These are phyloP conservation scores for Tetramorium bicarinatum DNA, from an alignment of 2,888 invertebrate species.

Conservation along the genomic window DNA sequence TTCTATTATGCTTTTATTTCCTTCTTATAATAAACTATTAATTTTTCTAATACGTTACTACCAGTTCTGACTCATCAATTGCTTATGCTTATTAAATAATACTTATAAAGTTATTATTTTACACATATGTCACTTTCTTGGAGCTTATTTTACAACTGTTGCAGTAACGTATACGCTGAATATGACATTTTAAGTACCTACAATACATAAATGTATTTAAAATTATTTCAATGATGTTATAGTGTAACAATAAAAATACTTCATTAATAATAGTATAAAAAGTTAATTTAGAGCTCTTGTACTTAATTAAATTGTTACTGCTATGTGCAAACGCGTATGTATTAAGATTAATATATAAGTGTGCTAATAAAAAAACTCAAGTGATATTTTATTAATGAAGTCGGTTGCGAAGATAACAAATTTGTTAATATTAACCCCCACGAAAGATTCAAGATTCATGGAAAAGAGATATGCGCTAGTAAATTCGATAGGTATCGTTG, in stretches of 20 bases:
- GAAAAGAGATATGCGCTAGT: constrained; percentile 63
- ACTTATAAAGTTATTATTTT: background rate
- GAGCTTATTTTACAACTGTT: background rate
- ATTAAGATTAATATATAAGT: background rate
- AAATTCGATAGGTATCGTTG: constrained; percentile 64
- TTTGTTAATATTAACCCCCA: constrained; percentile 63
- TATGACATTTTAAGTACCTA: constrained; percentile 11
- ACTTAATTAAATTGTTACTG: constrained; percentile 1
- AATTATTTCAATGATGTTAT: background rate
- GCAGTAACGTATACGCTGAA: constrained; percentile 5
- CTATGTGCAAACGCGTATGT: background rate
- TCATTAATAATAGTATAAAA: background rate
- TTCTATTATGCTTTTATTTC: background rate
- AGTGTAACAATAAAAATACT: background rate
- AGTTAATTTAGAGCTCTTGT: background rate
- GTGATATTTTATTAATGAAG: background rate
- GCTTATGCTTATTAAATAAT: background rate
- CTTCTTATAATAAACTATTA: background rate
- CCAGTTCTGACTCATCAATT: background rate
- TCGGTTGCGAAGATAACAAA: background rate
- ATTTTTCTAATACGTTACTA: background rate
- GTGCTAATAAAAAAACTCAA: background rate
- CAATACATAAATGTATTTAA: background rate
- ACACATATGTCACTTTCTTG: background rate
- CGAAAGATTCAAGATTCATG: constrained; percentile 69